Evolutionary conservation across 2,797 vertebrate species (phyloP).

Genomic region (Eulemur rubriventer): DNA sequence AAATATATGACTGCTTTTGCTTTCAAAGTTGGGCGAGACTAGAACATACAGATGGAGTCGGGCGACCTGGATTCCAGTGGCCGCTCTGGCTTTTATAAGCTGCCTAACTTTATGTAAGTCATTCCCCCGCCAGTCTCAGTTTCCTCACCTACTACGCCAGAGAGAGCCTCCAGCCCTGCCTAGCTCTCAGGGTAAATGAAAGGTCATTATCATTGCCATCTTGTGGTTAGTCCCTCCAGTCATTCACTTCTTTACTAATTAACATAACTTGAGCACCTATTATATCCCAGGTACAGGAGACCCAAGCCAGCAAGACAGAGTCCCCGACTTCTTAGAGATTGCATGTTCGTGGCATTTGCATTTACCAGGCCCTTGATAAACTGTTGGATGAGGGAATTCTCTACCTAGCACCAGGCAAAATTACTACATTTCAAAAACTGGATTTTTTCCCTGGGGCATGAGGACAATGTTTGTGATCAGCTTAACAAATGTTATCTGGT

Average conservation of each 20-base stretch:
- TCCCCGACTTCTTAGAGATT: fast-evolving
- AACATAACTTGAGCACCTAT: background rate
- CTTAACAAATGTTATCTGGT: background rate
- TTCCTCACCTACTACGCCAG: background rate
- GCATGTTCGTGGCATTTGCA: background rate
- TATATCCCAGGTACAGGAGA: background rate
- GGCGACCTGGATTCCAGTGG: background rate
- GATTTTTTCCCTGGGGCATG: background rate
- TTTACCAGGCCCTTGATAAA: background rate
- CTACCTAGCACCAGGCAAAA: background rate
- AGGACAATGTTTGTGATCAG: too few species aligned
- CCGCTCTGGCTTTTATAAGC: background rate
- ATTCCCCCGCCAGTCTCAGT: background rate
- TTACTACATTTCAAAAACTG: background rate
- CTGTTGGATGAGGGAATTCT: background rate
- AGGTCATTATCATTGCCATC: background rate
- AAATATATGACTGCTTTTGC: background rate
- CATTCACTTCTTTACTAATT: background rate
- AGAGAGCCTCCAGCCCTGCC: background rate
- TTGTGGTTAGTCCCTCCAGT: background rate
- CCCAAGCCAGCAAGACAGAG: background rate
- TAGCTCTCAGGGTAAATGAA: background rate
- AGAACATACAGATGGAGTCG: background rate
- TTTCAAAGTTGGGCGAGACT: background rate
- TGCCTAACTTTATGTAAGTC: background rate